A percentile compares a stretch with the other conserved stretches of the same genome.
Conservation (phyloP, 2,888 invertebrate species). For the Meteorus cinctellus region DNA sequence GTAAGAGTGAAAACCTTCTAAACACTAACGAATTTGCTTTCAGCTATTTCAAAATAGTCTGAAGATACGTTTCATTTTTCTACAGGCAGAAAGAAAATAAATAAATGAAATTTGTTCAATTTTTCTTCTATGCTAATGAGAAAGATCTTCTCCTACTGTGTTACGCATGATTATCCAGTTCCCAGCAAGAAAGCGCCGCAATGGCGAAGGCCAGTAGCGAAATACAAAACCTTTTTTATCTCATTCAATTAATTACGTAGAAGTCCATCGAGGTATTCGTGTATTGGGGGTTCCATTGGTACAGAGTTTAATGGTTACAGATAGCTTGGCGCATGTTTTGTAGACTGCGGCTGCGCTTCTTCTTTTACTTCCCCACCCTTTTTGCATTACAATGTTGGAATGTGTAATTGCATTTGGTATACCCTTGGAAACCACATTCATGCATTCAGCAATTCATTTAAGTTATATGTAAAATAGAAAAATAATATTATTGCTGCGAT, state of each 20-base stretch:
- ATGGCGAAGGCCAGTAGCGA: slow-evolving; percentile 24
- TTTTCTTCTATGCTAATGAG: slow-evolving; percentile 16
- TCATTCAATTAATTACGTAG: slow-evolving; percentile 41
- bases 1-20: too few relatives aligned
- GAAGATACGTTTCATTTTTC: neutral
- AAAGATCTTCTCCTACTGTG: slow-evolving; percentile 28
- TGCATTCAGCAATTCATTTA: neutral
- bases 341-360: neutral
- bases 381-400: slow-evolving; percentile 31
- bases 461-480: neutral
- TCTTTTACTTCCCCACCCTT: neutral
- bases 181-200: slow-evolving; percentile 16
- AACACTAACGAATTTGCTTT: neutral
- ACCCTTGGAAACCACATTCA: slow-evolving; percentile 8
- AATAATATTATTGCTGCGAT: neutral
- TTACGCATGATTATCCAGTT: slow-evolving; percentile 32
- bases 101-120: neutral
- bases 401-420: slow-evolving; percentile 29
- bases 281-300: slow-evolving; percentile 26
- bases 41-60: neutral
- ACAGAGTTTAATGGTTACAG: slow-evolving; percentile 31
- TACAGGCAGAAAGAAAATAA: neutral
- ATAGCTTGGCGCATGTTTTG: slow-evolving; percentile 26
- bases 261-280: slow-evolving; percentile 27
- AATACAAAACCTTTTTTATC: slow-evolving; percentile 34